These are phyloP conservation scores for Dipus sagitta DNA, from an alignment of 2,797 vertebrate species.

Conservation along the genomic window DNA sequence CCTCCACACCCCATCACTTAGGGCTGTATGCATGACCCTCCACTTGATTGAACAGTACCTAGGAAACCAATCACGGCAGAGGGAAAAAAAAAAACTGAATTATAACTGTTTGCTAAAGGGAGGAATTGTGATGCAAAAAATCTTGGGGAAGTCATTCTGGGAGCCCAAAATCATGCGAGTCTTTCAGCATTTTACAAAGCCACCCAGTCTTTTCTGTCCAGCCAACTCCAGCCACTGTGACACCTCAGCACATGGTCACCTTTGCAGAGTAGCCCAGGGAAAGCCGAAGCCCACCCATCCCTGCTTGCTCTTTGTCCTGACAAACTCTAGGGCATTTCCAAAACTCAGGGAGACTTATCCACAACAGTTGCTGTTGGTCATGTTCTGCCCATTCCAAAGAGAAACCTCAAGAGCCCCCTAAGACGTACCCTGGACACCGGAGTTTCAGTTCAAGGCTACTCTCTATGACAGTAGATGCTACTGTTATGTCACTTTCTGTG, in stretches of 20 bases:
- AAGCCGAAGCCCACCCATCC: not conserved
- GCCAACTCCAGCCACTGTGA: not conserved
- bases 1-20: not conserved
- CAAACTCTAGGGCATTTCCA: slow-evolving; percentile 52
- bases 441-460: not conserved
- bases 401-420: slow-evolving; percentile 61
- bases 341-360: slow-evolving; percentile 54
- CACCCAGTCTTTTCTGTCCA: accelerated
- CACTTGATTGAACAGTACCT: not conserved
- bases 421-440: not conserved
- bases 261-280: not conserved
- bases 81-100: not conserved
- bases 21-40: not conserved
- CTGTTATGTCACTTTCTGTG: slow-evolving; percentile 82
- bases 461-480: not conserved
- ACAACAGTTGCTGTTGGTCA: not conserved
- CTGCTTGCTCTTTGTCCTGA: not conserved
- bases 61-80: not conserved
- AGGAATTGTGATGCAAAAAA: not conserved
- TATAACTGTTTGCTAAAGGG: not conserved
- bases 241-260: not conserved
- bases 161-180: accelerated
- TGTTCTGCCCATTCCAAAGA: slow-evolving; percentile 73
- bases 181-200: accelerated
- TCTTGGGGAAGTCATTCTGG: not conserved